Conservation (phyloP, 2,888 invertebrate genomes). For the Aporophyla lueneburgensis region DNA sequence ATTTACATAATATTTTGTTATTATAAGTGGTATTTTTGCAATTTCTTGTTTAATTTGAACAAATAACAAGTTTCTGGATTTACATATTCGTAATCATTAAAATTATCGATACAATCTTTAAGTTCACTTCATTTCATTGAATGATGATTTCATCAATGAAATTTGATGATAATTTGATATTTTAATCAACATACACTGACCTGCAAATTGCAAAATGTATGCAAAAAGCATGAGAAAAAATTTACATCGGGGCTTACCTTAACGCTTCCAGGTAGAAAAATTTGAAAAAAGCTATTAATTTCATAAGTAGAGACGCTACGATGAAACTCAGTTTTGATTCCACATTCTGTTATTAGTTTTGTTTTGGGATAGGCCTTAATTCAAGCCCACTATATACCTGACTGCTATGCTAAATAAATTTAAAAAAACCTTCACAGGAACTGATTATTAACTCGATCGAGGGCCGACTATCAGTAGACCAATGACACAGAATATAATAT, state of each 20-base stretch:
- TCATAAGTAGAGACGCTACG: too few relatives aligned
- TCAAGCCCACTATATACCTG: background rate
- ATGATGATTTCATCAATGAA: too few relatives aligned
- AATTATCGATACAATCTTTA: too few relatives aligned
- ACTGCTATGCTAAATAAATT: background rate
- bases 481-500: background rate
- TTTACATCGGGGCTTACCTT: background rate
- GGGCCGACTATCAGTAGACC: background rate
- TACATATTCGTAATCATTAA: too few relatives aligned
- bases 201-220: too few relatives aligned
- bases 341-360: background rate
- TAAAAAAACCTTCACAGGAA: background rate
- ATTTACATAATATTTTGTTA: slow-evolving; percentile 7
- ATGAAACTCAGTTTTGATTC: background rate
- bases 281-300: background rate
- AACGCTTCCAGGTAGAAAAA: background rate
- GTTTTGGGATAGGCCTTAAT: too few relatives aligned
- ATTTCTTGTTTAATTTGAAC: background rate
- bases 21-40: slow-evolving; percentile 12
- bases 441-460: background rate
- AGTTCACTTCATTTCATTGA: too few relatives aligned
- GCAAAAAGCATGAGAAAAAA: too few relatives aligned
- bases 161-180: too few relatives aligned
- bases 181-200: too few relatives aligned
- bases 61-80: background rate